These are phyloP conservation scores for Hydrotaea diabolus DNA, from an alignment of 2,888 invertebrate genomes.

Conservation along the genomic window DNA sequence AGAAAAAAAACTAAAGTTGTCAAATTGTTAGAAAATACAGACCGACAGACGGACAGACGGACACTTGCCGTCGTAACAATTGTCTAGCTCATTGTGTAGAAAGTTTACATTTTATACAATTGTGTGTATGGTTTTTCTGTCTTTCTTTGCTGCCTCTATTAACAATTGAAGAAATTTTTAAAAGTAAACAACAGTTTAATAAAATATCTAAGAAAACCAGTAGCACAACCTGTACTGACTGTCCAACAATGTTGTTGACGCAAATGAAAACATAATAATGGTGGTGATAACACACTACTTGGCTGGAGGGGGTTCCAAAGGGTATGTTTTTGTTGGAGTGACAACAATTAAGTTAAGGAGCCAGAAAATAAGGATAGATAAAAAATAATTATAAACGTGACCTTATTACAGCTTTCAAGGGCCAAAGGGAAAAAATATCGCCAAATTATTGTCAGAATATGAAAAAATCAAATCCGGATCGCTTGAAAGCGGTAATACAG, in stretches of 20 bases:
- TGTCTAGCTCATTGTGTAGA: conserved; percentile 26
- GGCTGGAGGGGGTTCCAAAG: neutral
- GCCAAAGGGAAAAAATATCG: no score
- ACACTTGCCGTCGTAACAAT: conserved; percentile 11
- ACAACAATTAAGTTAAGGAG: neutral
- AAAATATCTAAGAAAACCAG: conserved; percentile 1
- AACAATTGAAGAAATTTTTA: conserved; percentile 9
- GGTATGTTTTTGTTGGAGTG: neutral
- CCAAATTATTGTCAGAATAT: no score
- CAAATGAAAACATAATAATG: neutral
- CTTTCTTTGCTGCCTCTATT: no score
- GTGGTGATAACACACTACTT: conserved; percentile 1
- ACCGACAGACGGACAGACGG: neutral
- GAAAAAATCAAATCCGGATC: no score
- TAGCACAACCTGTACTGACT: neutral
- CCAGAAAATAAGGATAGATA: no score
- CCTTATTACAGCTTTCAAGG: no score
- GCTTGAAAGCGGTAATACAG: no score
- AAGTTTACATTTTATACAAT: conserved; percentile 35
- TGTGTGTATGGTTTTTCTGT: neutral
- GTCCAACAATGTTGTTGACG: neutral
- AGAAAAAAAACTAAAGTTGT: neutral
- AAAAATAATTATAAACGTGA: no score
- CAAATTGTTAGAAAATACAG: neutral
- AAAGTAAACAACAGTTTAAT: conserved; percentile 6